These are phyloP conservation scores for Ophthalmolycus amberensis DNA, from an alignment of 2,113 vertebrate species.

Conservation along the genomic window DNA sequence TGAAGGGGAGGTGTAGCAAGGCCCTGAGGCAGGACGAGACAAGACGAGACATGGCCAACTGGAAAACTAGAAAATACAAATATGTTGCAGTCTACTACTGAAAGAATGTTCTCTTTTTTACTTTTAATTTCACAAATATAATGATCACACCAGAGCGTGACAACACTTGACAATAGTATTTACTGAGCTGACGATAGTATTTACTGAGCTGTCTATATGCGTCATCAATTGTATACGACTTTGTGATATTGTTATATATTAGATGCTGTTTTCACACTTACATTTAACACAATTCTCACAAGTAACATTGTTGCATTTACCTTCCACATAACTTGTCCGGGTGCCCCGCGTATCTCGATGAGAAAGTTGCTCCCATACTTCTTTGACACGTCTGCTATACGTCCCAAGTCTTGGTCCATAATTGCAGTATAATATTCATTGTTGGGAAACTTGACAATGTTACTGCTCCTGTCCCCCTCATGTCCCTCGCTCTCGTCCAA, in stretches of 20 bases:
- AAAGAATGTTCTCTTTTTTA: not conserved
- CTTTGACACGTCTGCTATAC: conserved; percentile 34
- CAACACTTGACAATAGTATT: not conserved
- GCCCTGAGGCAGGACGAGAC: conserved; percentile 50
- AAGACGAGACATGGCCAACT: conserved; percentile 13
- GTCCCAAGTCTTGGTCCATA: conserved; percentile 53
- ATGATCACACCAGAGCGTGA: not conserved
- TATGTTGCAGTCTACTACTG: not conserved
- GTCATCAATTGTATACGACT: not conserved
- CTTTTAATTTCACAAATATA: not conserved
- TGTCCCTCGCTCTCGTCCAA: not conserved
- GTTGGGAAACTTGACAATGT: not conserved
- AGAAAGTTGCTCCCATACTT: conserved; percentile 37
- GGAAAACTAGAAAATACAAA: not conserved
- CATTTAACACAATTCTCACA: not conserved
- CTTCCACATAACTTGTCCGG: conserved; percentile 23
- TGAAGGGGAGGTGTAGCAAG: conserved; percentile 74
- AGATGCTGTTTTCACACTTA: not conserved
- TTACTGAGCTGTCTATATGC: not conserved
- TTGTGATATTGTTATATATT: not conserved
- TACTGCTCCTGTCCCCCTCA: not conserved
- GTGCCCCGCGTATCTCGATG: not conserved
- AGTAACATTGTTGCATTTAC: conserved; percentile 31
- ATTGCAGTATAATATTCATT: conserved; percentile 54
- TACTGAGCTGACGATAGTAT: not conserved